Evolutionary conservation across 2,888 invertebrate species (phyloP).

Genomic region (Drosophila falleni): DNA sequence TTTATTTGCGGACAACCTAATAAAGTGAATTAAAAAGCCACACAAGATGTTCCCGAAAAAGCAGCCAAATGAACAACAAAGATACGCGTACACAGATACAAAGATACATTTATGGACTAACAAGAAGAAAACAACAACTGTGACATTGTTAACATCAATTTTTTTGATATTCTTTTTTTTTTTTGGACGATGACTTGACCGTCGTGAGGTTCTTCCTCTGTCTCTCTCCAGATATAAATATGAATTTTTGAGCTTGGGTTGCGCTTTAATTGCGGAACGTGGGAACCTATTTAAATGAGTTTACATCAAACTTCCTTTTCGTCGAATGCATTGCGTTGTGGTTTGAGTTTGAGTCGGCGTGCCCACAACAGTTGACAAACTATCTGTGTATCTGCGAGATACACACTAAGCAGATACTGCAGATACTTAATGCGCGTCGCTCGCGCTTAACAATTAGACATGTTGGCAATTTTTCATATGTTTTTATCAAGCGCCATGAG

Average conservation of each 20-base stretch:
- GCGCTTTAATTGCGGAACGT: slow-evolving; percentile 76
- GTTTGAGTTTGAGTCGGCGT: slow-evolving; percentile 4
- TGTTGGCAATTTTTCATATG: slow-evolving; percentile 52
- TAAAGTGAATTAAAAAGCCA: slow-evolving; percentile 78
- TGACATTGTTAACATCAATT: slow-evolving; percentile 59
- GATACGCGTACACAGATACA: slow-evolving; percentile 22
- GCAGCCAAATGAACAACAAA: slow-evolving; percentile 17
- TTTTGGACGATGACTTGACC: slow-evolving; percentile 23
- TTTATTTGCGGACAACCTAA: slow-evolving; percentile 60
- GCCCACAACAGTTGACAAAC: slow-evolving; percentile 35
- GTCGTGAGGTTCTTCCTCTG: slow-evolving; percentile 5
- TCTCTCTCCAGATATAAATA: slow-evolving; percentile 5
- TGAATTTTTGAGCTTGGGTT: slow-evolving; percentile 45
- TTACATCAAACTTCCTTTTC: slow-evolving; percentile 56
- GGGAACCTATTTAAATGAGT: slow-evolving; percentile 75
- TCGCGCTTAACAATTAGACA: slow-evolving; percentile 77
- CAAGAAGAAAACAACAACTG: slow-evolving; percentile 36
- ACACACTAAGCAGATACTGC: slow-evolving; percentile 38
- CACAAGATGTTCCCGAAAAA: slow-evolving; percentile 65
- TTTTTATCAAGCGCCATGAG: slow-evolving; percentile 39
- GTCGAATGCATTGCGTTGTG: slow-evolving; percentile 45
- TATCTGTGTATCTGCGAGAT: slow-evolving; percentile 43
- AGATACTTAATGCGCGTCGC: slow-evolving; percentile 59
- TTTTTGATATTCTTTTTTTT: slow-evolving; percentile 12
- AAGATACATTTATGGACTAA: slow-evolving; percentile 53